A percentile compares a stretch with the other conserved stretches of the same genome.
Conservation (phyloP, 2,888 invertebrate species). For the Sphaeridia pumilis region DNA sequence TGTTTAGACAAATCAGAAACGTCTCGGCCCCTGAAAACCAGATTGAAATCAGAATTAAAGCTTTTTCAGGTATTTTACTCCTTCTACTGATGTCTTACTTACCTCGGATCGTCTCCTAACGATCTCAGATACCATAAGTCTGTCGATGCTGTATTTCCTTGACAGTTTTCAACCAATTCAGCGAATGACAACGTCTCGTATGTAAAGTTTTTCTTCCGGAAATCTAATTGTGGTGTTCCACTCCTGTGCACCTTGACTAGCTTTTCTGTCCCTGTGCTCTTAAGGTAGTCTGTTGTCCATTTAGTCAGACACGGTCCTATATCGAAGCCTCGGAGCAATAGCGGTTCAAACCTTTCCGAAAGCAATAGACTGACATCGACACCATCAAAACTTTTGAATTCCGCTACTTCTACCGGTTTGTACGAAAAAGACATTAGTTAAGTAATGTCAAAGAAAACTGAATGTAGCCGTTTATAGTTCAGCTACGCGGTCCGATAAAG, state of each 20-base stretch:
- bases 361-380: no score
- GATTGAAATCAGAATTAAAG: not conserved
- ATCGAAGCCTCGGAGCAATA: constrained; percentile 41
- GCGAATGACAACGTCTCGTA: constrained; percentile 43
- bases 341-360: no score
- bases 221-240: constrained; percentile 41
- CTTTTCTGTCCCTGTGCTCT: constrained; percentile 38
- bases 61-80: not conserved
- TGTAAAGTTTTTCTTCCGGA: constrained; percentile 44
- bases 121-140: constrained; percentile 40
- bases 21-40: constrained; percentile 38
- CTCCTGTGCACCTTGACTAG: constrained; percentile 45
- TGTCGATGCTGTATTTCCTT: constrained; percentile 4
- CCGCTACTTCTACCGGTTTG: no score
- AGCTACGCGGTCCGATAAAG: no score
- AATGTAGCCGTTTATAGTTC: no score
- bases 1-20: constrained; percentile 43
- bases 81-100: constrained; percentile 1
- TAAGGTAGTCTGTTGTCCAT: constrained; percentile 44
- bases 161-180: constrained; percentile 40
- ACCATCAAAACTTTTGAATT: no score
- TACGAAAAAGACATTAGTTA: no score
- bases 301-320: constrained; percentile 42
- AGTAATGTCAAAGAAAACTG: no score
- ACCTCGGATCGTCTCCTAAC: constrained; percentile 43